phyloP scores from a whole-genome alignment of 35 echinoderm and acorn worm genomes.

The Holothuria glaberrima region DNA sequence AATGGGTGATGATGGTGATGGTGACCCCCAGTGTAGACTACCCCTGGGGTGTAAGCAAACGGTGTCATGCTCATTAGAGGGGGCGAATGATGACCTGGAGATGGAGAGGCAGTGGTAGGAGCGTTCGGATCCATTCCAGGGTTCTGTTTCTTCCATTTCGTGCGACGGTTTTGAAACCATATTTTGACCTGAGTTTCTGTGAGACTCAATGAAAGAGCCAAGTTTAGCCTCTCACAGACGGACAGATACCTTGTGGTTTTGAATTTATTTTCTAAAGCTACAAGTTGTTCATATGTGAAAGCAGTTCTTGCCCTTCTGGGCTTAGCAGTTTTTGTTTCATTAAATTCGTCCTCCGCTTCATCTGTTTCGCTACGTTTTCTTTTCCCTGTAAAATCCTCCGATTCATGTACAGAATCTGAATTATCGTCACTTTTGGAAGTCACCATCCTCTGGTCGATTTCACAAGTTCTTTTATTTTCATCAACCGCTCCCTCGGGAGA shows the following conservation, averaged over 20 bases:
- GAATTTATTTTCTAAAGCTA: slow-evolving; percentile 75
- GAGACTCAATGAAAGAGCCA: slow-evolving; percentile 67
- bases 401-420: neutral
- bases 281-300: slow-evolving; percentile 78
- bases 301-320: slow-evolving; percentile 65
- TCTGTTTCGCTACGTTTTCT: slow-evolving; percentile 40
- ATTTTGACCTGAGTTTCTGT: slow-evolving; percentile 83
- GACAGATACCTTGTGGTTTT: slow-evolving; percentile 70
- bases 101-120: slow-evolving; percentile 51
- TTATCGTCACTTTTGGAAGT: neutral
- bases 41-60: slow-evolving; percentile 44
- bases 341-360: slow-evolving; percentile 44
- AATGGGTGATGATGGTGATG: slow-evolving; percentile 57
- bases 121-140: slow-evolving; percentile 78
- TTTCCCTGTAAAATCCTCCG: slow-evolving; percentile 10
- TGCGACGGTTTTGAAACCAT: slow-evolving; percentile 75
- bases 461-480: neutral
- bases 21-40: slow-evolving; percentile 39
- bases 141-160: slow-evolving; percentile 83
- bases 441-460: neutral
- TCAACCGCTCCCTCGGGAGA: neutral
- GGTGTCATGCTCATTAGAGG: slow-evolving; percentile 61
- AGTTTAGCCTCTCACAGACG: slow-evolving; percentile 70
- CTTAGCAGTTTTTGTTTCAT: slow-evolving; percentile 54
- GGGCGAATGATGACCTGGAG: slow-evolving; percentile 70